Evolutionary conservation across 2,888 invertebrate species (phyloP).

Genomic region (Volucella zonaria): DNA sequence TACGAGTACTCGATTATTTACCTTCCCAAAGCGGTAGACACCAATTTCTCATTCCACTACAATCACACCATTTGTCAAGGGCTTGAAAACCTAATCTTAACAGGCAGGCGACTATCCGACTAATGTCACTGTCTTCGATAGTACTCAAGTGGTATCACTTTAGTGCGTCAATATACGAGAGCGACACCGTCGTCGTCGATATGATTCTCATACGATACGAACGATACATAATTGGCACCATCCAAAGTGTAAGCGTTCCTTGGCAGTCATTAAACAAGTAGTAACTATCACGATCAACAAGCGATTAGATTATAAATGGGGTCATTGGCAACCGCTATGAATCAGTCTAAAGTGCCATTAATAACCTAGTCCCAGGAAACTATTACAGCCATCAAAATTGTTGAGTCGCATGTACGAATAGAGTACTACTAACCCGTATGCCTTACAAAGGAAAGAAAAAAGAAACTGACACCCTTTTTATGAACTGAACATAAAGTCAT

Average conservation of each 20-base stretch:
- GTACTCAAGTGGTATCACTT: slow-evolving; percentile 30
- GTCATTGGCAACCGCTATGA: slow-evolving; percentile 37
- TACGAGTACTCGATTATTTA: too few species aligned
- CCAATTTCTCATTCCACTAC: too few species aligned
- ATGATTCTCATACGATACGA: too few species aligned
- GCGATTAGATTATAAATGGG: slow-evolving; percentile 46
- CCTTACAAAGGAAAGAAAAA: too few species aligned
- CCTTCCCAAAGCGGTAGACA: too few species aligned
- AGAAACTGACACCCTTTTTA: too few species aligned
- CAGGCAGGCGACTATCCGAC: neutral
- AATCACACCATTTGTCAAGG: too few species aligned
- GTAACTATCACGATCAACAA: slow-evolving; percentile 4
- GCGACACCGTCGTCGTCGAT: too few species aligned
- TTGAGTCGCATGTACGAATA: too few species aligned
- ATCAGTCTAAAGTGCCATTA: slow-evolving; percentile 3
- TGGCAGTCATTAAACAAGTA: slow-evolving; percentile 22
- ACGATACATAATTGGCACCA: too few species aligned
- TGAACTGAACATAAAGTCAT: too few species aligned
- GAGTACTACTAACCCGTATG: too few species aligned
- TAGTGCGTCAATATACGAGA: neutral
- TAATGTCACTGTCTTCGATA: neutral
- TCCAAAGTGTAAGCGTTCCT: neutral
- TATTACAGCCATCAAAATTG: neutral
- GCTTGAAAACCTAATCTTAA: neutral
- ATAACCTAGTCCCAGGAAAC: slow-evolving; percentile 6